Base-by-base conservation (phyloP, 2,888 invertebrate genomes). In the Drosophila flavopinicola region DNA sequence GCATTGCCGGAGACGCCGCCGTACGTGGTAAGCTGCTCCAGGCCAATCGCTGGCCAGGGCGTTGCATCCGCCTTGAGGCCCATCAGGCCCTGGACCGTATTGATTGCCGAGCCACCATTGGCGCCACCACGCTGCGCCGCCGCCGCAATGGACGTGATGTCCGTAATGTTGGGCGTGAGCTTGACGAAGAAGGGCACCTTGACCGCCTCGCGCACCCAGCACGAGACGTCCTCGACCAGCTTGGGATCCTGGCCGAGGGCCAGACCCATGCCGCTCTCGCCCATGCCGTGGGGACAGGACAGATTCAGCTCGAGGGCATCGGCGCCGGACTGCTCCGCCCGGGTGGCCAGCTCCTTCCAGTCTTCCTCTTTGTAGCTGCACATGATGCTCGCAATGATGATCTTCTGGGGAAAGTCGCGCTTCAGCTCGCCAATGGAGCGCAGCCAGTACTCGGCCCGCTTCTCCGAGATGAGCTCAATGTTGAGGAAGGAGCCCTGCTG, bases 271-370 rank as follows among this genome's bases (percentile, higher is more conserved):
- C 99, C 99, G 9, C 96, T 94, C 90, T 99, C 99, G 1, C 98
- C 98, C 98, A 99, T 99, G 5, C 99, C 99, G 91, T 99, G 99
- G 0, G 99, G 99, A 90, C 99, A 99, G 0, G 98, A 99, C 47
- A 99, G 91, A 92, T 99, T 99, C 47, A 99, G 92, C 88, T 99
- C 99, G 10, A 99, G 91, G 0, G 98, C 99, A 92, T 99, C 99
- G 0, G 99, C 95, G 0, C 99, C 99, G 0, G 97, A 93, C 0
- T 92, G 92, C 90, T 95, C 95, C 0, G 98, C 95, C 91, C 93
- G 94, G 74, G 92, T 92, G 0, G 98, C 94, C 52, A 99, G 90
- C 82, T 94, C 93, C 7, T 92, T 94, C 99, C 99, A 99, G 91
- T 99, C 99, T 0, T 93, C 93, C 90, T 96, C 93, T 87, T 94